Conservation (phyloP, 1,140 invertebrate species). For the Elymnias hypermnestra region DNA sequence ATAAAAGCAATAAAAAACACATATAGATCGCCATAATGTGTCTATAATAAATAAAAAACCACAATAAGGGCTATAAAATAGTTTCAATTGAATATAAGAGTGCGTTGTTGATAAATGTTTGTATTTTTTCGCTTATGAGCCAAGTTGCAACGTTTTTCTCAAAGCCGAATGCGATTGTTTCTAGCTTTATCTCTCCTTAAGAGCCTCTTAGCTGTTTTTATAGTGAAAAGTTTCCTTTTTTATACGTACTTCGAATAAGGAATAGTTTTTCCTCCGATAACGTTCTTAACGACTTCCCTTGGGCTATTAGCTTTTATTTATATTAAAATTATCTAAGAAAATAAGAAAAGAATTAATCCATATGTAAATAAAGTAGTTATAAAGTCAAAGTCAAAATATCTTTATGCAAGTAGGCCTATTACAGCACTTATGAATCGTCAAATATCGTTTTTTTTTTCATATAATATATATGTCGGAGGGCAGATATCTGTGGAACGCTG, state of each 20-base stretch:
- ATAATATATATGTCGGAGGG: no score
- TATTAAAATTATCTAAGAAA: constrained; percentile 7
- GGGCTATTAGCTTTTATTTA: constrained; percentile 19
- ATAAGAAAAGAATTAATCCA: no score
- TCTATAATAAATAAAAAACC: neutral
- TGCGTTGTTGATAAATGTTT: constrained; percentile 35
- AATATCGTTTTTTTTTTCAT: no score
- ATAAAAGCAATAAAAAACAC: no score
- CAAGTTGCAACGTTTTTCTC: constrained; percentile 33
- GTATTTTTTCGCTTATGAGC: constrained; percentile 32
- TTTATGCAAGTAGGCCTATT: no score
- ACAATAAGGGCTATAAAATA: constrained; percentile 7
- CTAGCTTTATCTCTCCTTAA: constrained; percentile 42
- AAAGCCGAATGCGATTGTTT: constrained; percentile 39
- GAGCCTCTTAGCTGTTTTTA: constrained; percentile 54
- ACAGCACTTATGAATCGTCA: no score
- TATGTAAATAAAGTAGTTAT: no score
- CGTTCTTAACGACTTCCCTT: constrained; percentile 25
- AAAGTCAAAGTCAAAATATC: no score
- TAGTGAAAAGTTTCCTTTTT: constrained; percentile 48
- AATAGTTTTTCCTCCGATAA: constrained; percentile 42
- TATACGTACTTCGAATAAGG: constrained; percentile 36
- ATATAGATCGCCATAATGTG: neutral
- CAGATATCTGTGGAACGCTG: no score
- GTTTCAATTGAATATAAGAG: constrained; percentile 9